These are phyloP conservation scores for Epinotia demarniana DNA, from an alignment of 2,888 invertebrate species.

Conservation along the genomic window DNA sequence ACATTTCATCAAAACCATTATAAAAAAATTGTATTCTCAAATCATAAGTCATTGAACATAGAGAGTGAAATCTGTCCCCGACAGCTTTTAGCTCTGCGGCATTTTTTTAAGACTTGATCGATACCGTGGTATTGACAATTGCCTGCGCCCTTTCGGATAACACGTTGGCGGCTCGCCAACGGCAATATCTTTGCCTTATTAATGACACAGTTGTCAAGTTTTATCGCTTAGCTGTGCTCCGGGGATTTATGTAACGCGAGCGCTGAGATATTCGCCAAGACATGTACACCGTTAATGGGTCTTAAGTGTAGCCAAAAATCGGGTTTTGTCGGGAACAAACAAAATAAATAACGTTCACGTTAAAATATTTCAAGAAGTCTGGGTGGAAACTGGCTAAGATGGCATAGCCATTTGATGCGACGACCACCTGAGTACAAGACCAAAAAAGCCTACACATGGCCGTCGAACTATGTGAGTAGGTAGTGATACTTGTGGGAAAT, in stretches of 20 bases:
- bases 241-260: constrained; percentile 38
- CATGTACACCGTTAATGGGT: constrained; percentile 8
- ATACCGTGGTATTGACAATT: constrained; percentile 74
- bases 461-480: too few relatives aligned
- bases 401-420: too few relatives aligned
- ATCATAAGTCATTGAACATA: background rate
- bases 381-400: too few relatives aligned
- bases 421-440: too few relatives aligned
- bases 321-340: background rate
- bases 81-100: constrained; percentile 17
- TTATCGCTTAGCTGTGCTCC: constrained; percentile 52
- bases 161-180: constrained; percentile 67
- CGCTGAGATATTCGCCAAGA: constrained; percentile 4
- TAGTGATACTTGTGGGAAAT: too few relatives aligned
- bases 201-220: constrained; percentile 58
- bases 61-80: constrained; percentile 1
- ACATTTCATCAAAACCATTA: background rate
- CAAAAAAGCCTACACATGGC: too few relatives aligned
- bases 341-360: background rate
- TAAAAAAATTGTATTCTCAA: background rate
- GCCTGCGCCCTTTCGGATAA: constrained; percentile 53
- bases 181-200: constrained; percentile 63
- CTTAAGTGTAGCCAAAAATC: constrained; percentile 6
- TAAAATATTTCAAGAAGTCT: too few relatives aligned
- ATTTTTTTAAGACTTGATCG: constrained; percentile 48